These are phyloP conservation scores for Taeniopygia guttata DNA, from an alignment of 2,797 vertebrate genomes.

Conservation along the genomic window DNA sequence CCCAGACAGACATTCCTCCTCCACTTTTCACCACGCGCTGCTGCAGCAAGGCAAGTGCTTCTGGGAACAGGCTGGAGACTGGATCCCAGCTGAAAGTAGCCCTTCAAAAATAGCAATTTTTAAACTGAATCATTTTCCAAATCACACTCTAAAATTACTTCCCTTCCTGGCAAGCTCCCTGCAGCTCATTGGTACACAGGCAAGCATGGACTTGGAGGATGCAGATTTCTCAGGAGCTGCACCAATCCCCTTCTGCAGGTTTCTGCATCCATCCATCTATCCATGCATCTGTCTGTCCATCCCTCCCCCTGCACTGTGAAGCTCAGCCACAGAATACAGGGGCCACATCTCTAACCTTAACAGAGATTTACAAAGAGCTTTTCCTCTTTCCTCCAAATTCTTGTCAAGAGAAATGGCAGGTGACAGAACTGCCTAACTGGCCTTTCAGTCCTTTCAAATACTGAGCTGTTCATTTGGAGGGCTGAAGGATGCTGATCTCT, in stretches of 20 bases:
- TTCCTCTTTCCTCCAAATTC: background rate
- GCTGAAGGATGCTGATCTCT: background rate
- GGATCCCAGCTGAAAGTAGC: conserved; percentile 60
- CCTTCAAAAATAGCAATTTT: conserved; percentile 63
- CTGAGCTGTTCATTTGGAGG: background rate
- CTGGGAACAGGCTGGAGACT: conserved; percentile 34
- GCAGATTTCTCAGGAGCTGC: background rate
- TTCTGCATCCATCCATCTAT: background rate
- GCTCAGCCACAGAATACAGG: background rate
- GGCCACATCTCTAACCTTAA: background rate
- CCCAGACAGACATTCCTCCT: background rate
- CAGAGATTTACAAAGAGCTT: background rate
- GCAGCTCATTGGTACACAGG: background rate
- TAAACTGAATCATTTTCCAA: conserved; percentile 59
- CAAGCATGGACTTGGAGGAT: background rate
- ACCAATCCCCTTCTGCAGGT: background rate
- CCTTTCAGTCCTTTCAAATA: background rate
- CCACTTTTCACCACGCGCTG: background rate
- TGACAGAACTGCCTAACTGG: background rate
- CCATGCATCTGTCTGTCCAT: fast-evolving
- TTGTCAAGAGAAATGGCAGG: background rate
- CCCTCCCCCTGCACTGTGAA: background rate
- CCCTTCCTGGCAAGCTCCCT: conserved; percentile 53
- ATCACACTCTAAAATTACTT: conserved; percentile 64
- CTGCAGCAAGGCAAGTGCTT: conserved; percentile 21